phyloP scores from a whole-genome alignment of 2,888 invertebrate species.

The Busseola fusca region DNA sequence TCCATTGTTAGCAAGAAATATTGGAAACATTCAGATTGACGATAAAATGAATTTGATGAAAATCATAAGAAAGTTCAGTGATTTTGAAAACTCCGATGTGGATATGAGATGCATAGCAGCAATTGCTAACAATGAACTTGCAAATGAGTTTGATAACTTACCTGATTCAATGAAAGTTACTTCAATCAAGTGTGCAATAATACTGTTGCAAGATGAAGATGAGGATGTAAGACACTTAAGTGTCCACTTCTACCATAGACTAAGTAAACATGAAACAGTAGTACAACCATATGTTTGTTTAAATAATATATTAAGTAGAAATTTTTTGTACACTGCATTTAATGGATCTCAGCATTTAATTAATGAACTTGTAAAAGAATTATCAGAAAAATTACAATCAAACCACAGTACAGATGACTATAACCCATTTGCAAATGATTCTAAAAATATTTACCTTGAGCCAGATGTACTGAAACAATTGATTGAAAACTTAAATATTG shows the following conservation, averaged over 20 bases:
- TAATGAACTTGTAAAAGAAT: constrained; percentile 65
- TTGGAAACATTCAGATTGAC: constrained; percentile 53
- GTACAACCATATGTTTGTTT: constrained; percentile 78
- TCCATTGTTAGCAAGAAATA: constrained; percentile 74
- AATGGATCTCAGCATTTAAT: constrained; percentile 62
- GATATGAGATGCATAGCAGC: constrained; percentile 81
- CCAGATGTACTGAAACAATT: constrained; percentile 72
- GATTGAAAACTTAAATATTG: constrained; percentile 65
- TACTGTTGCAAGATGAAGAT: constrained; percentile 88
- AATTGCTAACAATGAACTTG: constrained; percentile 80
- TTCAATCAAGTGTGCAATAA: constrained; percentile 79
- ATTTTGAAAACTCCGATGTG: constrained; percentile 75
- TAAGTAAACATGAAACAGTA: constrained; percentile 57
- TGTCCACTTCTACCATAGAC: constrained; percentile 74
- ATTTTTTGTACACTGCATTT: constrained; percentile 71
- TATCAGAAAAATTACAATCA: constrained; percentile 64
- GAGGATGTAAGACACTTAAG: constrained; percentile 82
- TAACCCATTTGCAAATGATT: constrained; percentile 87
- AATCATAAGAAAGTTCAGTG: constrained; percentile 71
- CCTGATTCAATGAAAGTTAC: constrained; percentile 73
- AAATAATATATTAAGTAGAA: constrained; percentile 68
- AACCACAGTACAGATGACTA: constrained; percentile 71
- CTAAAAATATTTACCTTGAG: constrained; percentile 86
- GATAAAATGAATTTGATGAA: constrained; percentile 65
- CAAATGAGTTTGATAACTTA: constrained; percentile 66